Evolutionary conservation across 2,113 vertebrate species (phyloP).

Genomic region (Paramormyrops kingsleyae): DNA sequence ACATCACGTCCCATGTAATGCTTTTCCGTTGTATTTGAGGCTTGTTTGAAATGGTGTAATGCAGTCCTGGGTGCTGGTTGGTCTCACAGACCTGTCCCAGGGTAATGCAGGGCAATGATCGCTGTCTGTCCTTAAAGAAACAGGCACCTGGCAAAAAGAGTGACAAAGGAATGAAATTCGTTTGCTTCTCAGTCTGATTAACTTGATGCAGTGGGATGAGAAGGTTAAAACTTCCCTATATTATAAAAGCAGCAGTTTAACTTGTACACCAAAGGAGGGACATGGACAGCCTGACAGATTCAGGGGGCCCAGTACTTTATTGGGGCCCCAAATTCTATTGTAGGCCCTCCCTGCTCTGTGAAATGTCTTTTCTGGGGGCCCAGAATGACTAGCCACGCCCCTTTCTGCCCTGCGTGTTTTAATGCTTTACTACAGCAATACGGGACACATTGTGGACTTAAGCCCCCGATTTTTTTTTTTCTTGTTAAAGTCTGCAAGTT

Average conservation of each 20-base stretch:
- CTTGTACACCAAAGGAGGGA: background rate
- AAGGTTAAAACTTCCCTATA: background rate
- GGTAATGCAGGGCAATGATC: background rate
- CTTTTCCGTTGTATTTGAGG: background rate
- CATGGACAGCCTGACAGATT: background rate
- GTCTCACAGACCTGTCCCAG: background rate
- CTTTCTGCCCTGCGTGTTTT: background rate
- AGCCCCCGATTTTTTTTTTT: slow-evolving; percentile 22
- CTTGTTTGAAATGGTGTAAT: background rate
- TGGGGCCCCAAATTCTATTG: background rate
- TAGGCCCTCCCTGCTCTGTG: background rate
- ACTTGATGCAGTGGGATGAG: background rate
- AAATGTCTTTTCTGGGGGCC: background rate
- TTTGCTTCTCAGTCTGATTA: background rate
- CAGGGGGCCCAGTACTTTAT: background rate
- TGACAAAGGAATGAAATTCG: background rate
- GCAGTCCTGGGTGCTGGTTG: background rate
- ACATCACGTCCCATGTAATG: background rate
- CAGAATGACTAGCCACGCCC: background rate
- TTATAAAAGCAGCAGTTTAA: background rate
- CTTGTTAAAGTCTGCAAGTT: slow-evolving; percentile 86
- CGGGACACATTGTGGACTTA: background rate
- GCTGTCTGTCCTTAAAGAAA: background rate
- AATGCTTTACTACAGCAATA: background rate
- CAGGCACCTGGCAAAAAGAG: background rate